Conservation (phyloP, 2,113 vertebrate species). For the Eidolon helvum region DNA sequence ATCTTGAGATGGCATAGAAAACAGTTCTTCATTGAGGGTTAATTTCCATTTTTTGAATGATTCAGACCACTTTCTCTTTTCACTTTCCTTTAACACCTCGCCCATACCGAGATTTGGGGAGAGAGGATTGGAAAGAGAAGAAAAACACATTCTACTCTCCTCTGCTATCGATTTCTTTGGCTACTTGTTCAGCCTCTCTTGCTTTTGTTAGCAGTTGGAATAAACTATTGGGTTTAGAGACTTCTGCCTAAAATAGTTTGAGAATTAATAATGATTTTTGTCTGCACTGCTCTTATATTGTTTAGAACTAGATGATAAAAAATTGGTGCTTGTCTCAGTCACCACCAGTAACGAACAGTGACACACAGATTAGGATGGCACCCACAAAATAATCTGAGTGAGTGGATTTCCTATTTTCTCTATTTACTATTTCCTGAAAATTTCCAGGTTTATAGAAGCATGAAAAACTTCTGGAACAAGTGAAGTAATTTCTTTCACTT, state of each 20-base stretch:
- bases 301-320: constrained; percentile 32
- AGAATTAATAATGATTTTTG: neutral
- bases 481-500: constrained; percentile 19
- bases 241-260: neutral
- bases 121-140: neutral
- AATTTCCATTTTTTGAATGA: neutral
- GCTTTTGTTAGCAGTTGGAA: neutral
- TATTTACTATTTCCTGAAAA: constrained; percentile 12
- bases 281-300: neutral
- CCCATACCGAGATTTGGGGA: neutral
- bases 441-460: neutral
- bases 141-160: neutral
- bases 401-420: neutral
- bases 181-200: neutral
- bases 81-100: neutral
- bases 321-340: neutral
- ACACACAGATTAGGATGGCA: neutral
- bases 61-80: neutral
- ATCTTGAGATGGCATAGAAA: constrained; percentile 31
- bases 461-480: neutral
- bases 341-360: neutral
- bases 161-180: neutral
- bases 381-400: neutral
- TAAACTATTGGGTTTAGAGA: constrained; percentile 10
- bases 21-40: neutral